Evolutionary conservation across 2,797 vertebrate genomes (phyloP), one percentile per base, ranked within the genome.

Genomic region (Tarsius wallacei): DNA sequence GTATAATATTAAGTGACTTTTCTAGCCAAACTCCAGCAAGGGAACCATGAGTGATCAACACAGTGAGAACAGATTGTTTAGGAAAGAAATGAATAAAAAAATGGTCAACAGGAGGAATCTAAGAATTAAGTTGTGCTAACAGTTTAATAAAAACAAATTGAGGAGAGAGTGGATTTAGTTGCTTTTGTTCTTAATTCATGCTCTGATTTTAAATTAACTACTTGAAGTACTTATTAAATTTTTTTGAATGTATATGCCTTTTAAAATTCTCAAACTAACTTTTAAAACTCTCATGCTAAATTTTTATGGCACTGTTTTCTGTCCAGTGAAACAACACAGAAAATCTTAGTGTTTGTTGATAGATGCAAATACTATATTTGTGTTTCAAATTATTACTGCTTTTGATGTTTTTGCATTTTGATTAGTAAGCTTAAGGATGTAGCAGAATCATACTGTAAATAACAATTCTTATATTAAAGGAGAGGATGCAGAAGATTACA

Each of bases 351-450:
- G 78, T 74, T 86, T 82, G 31, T 49, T 90, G 31, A 33, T 84
- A 36, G 36, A 59, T 80, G 19, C 13, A 91, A 96, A 70, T 76
- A 85, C 36, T 70, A 33, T 59, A 53, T 82, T 83, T 86, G 36
- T 19, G 9, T 55, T 94, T 93, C 33, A 90, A 84, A 77, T 59
- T 64, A 87, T 76, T 87, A 64, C 16, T 89, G 47, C 47, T 74
- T 53, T 82, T 92, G 21, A 55, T 80, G 59, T 42, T 53, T 93
- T 90, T 96, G 59, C 11, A 66, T 90, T 87, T 97, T 90, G 42
- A 31, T 93, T 87, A 71, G 64, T 59, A 87, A 83, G 55, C n/a
- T 63, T 53, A 15, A 47, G 51, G n/a, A 19, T 31, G 2, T 84
- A 59, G 31, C 64, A 90, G 33, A 78, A 84, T n/a, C 17, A 53